Conservation (phyloP, 2,888 invertebrate species). For the Eupelmus urozonus region DNA sequence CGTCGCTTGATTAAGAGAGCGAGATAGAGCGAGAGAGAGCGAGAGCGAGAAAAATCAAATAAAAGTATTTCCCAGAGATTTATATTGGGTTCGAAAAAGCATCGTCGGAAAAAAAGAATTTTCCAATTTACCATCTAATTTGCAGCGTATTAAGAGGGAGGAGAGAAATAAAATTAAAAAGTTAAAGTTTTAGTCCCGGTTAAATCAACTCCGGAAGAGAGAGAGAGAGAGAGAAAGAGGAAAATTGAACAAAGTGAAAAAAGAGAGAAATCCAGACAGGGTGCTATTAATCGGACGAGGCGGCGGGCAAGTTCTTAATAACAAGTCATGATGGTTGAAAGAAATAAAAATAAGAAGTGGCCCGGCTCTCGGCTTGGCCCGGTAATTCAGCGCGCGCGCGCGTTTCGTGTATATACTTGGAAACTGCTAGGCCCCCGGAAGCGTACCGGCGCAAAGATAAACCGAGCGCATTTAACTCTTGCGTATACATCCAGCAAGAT, state of each 20-base stretch:
- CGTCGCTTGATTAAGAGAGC: neutral
- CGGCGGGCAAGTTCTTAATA: neutral
- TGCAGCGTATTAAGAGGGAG: neutral
- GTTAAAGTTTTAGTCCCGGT: neutral
- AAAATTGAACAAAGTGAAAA: neutral
- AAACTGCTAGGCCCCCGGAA: conserved; percentile 4
- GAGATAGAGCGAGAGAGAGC: neutral
- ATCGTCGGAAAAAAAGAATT: neutral
- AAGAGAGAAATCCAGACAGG: neutral
- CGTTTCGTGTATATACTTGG: neutral
- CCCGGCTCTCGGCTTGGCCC: neutral
- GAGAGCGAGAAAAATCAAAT: neutral
- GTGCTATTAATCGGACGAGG: conserved; percentile 10
- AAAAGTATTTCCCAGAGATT: too few relatives aligned
- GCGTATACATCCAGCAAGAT: conserved; percentile 3
- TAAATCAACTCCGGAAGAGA: neutral
- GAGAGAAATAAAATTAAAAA: neutral
- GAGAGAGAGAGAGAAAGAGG: neutral
- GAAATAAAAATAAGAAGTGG: neutral
- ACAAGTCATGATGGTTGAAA: neutral
- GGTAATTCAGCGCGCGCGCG: neutral
- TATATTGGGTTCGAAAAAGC: too few relatives aligned
- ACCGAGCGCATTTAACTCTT: conserved; percentile 26
- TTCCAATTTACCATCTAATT: neutral
- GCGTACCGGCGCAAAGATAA: conserved; percentile 35